These are phyloP conservation scores for Seira musarum DNA, from an alignment of 2,888 invertebrate species.

Conservation along the genomic window DNA sequence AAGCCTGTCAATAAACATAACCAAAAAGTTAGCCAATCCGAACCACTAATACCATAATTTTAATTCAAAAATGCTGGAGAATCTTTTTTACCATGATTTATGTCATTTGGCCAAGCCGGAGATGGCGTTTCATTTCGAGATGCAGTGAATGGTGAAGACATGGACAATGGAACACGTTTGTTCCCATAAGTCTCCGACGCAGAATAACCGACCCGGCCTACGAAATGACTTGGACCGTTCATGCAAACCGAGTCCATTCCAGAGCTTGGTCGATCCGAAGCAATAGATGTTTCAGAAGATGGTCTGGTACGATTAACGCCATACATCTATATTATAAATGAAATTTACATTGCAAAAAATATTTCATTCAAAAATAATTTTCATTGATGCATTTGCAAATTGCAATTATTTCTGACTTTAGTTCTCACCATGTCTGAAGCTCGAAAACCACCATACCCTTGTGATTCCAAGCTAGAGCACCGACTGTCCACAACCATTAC, in stretches of 20 bases:
- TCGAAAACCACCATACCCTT: constrained; percentile 38
- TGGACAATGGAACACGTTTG: constrained; percentile 35
- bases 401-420: no score
- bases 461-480: constrained; percentile 52
- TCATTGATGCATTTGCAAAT: no score
- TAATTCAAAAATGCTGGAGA: background rate
- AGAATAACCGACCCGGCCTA: constrained; percentile 19
- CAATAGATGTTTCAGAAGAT: constrained; percentile 51
- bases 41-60: background rate
- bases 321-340: constrained; percentile 35
- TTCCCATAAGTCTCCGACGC: constrained; percentile 14
- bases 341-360: background rate
- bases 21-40: background rate
- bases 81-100: constrained; percentile 32
- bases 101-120: constrained; percentile 45
- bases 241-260: constrained; percentile 46
- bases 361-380: constrained; percentile 3
- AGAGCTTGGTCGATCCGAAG: constrained; percentile 55
- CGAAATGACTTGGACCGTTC: constrained; percentile 33
- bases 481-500: constrained; percentile 51
- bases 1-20: constrained; percentile 2
- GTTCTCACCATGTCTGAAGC: constrained; percentile 46
- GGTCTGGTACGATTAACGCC: constrained; percentile 54
- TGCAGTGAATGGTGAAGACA: constrained; percentile 44
- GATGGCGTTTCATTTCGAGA: constrained; percentile 54